These are phyloP conservation scores for Atlantisia rogersi DNA, from an alignment of 2,113 vertebrate genomes.

Conservation along the genomic window DNA sequence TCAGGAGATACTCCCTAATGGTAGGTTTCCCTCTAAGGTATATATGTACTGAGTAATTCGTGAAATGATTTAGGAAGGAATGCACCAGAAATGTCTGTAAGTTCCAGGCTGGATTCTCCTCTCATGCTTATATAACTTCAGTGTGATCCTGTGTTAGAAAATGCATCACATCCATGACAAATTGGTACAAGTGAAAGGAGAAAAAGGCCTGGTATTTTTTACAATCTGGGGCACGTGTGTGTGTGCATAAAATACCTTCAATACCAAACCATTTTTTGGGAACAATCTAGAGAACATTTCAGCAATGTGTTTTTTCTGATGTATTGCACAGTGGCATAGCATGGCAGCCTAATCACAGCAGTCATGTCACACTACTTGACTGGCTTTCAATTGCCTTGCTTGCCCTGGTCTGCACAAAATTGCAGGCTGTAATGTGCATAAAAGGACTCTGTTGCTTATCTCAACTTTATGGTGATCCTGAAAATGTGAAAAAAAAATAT, in stretches of 20 bases:
- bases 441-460: constrained; percentile 32
- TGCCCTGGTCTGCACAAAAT: constrained; percentile 25
- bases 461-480: constrained; percentile 24
- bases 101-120: background rate
- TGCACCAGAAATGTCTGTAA: background rate
- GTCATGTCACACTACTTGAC: constrained; percentile 39
- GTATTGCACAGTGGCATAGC: background rate
- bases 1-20: background rate
- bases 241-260: background rate
- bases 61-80: background rate
- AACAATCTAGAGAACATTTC: background rate
- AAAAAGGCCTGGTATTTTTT: background rate
- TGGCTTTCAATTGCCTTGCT: constrained; percentile 29
- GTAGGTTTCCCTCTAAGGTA: background rate
- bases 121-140: background rate
- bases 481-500: background rate
- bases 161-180: background rate
- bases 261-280: background rate
- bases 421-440: constrained; percentile 14
- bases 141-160: background rate
- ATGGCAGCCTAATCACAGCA: constrained; percentile 46
- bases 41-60: background rate
- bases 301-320: constrained; percentile 30
- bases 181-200: background rate
- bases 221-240: background rate